Conservation (phyloP, 2,113 vertebrate species). For the Poeciliopsis retropinna region DNA sequence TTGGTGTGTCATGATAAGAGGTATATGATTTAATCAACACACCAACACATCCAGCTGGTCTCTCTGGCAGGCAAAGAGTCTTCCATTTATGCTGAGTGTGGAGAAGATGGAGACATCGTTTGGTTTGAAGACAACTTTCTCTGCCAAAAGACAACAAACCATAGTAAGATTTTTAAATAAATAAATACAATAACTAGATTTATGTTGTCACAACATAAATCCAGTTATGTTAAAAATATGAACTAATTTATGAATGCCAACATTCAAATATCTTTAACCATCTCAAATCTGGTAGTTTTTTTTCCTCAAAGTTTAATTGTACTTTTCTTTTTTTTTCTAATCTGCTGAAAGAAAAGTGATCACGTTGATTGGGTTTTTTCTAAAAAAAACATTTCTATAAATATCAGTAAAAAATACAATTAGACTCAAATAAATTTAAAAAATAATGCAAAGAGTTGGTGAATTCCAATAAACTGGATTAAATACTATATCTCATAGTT, state of each 20-base stretch:
- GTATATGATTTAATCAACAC: conserved; percentile 56
- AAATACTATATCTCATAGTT: not conserved
- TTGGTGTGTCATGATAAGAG: not conserved
- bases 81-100: conserved; percentile 91
- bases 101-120: conserved; percentile 96
- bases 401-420: not conserved
- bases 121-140: conserved; percentile 93
- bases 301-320: too few relatives aligned
- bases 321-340: not conserved
- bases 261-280: not conserved
- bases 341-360: not conserved
- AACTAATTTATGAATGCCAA: not conserved
- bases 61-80: conserved; percentile 91
- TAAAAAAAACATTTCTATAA: not conserved
- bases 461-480: too few relatives aligned
- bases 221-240: not conserved
- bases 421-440: not conserved
- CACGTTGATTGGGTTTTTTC: not conserved
- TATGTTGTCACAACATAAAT: not conserved
- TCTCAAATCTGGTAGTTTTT: not conserved
- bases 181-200: not conserved
- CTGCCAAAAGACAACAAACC: conserved; percentile 66
- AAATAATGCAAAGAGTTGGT: not conserved
- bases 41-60: conserved; percentile 97
- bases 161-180: not conserved